Evolutionary conservation across 2,888 invertebrate species (phyloP).

Genomic region (Rhagonycha lutea): DNA sequence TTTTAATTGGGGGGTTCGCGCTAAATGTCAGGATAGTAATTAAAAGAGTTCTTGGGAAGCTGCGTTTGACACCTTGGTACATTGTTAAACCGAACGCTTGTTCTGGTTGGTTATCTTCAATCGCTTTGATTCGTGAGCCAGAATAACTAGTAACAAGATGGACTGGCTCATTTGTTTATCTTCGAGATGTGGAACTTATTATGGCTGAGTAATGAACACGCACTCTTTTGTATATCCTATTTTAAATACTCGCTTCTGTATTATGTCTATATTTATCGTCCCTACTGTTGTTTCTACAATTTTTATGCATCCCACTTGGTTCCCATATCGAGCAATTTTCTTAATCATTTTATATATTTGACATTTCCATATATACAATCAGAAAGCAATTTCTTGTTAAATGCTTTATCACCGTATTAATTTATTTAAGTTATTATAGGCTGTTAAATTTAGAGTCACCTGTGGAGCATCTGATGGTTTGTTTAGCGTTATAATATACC

Average conservation of each 20-base stretch:
- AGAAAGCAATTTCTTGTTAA: conserved; percentile 36
- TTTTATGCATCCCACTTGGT: not conserved
- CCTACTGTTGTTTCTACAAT: not conserved
- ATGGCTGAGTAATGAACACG: conserved; percentile 52
- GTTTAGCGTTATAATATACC: conserved; percentile 48
- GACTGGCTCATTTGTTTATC: conserved; percentile 55
- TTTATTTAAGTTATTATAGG: conserved; percentile 44
- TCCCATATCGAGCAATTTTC: not conserved
- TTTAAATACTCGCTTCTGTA: not conserved
- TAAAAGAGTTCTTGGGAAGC: conserved; percentile 55
- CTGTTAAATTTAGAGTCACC: conserved; percentile 35
- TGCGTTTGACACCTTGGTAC: conserved; percentile 55
- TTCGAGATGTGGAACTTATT: conserved; percentile 50
- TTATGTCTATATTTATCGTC: not conserved
- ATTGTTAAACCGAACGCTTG: conserved; percentile 52
- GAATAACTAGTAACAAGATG: conserved; percentile 49
- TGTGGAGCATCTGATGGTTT: conserved; percentile 42
- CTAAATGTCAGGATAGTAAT: conserved; percentile 55
- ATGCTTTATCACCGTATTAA: conserved; percentile 53
- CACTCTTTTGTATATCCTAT: conserved; percentile 42
- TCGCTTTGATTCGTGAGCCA: conserved; percentile 51
- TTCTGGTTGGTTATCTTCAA: conserved; percentile 47
- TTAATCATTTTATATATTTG: not conserved
- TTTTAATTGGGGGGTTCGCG: conserved; percentile 55
- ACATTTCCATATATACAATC: not conserved